Conservation (phyloP, 2,113 vertebrate species). For the Phalacrocorax aristotelis region DNA sequence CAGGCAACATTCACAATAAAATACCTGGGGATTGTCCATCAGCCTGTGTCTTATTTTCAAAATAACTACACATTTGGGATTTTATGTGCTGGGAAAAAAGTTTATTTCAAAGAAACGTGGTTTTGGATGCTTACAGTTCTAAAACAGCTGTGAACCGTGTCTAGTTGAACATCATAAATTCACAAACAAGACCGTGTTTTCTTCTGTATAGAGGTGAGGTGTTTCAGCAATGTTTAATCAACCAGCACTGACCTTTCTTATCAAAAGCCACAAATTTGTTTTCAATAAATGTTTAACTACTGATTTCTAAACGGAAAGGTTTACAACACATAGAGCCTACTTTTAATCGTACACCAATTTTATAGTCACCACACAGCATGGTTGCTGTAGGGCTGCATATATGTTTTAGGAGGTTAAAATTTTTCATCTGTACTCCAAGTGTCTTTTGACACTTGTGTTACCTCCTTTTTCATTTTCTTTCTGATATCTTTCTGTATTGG, state of each 20-base stretch:
- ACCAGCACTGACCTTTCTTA: conserved; percentile 52
- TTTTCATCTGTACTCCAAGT: not conserved
- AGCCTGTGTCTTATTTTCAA: not conserved
- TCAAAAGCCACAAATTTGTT: conserved; percentile 20
- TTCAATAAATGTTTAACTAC: conserved; percentile 75
- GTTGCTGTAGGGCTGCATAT: not conserved
- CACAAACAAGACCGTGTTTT: not conserved
- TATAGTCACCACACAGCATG: not conserved
- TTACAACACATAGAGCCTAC: not conserved
- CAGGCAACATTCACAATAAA: not conserved
- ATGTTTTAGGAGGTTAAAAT: not conserved
- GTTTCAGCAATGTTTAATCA: conserved; percentile 41
- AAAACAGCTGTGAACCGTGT: not conserved
- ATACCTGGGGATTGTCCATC: not conserved
- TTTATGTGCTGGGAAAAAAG: not conserved
- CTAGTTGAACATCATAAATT: not conserved
- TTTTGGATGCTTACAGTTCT: not conserved
- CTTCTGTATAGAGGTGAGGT: not conserved
- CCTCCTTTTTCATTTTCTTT: not conserved
- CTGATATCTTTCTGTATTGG: not conserved
- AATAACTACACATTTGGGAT: not conserved
- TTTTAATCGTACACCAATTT: not conserved
- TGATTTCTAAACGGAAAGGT: conserved; percentile 27
- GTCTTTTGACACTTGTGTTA: not conserved
- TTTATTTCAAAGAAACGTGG: not conserved